phyloP scores from a whole-genome alignment of 2,797 vertebrate genomes.

The Podargus strigoides region DNA sequence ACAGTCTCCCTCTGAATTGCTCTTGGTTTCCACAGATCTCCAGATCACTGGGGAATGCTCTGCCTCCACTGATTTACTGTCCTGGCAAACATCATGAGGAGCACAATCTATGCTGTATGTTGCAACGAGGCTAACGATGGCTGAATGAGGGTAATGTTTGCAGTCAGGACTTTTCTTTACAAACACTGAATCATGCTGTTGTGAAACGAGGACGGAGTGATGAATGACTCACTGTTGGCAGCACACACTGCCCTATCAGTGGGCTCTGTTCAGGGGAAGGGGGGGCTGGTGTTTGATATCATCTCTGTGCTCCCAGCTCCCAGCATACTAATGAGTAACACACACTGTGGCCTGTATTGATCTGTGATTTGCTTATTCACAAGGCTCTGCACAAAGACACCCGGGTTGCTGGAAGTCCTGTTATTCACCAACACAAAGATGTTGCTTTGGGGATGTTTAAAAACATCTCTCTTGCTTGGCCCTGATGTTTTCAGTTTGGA shows the following conservation, averaged over 20 bases:
- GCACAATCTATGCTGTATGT: neutral
- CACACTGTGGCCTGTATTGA: constrained; percentile 29
- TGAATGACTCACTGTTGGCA: constrained; percentile 71
- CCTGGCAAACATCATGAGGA: neutral
- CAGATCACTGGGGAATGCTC: neutral
- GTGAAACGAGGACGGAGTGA: constrained; percentile 39
- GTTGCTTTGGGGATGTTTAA: neutral
- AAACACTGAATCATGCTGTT: constrained; percentile 62
- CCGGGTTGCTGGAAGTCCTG: neutral
- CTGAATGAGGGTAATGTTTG: constrained; percentile 58
- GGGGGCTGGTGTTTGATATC: constrained; percentile 47
- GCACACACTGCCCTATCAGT: constrained; percentile 53
- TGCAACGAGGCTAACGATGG: neutral
- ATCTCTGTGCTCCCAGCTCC: constrained; percentile 22
- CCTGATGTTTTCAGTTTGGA: neutral
- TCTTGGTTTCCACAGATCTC: neutral
- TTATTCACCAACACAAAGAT: constrained; percentile 15
- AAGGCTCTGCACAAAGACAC: neutral
- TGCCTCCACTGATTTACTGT: neutral
- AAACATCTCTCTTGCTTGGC: neutral
- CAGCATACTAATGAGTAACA: constrained; percentile 26
- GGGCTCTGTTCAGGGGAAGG: constrained; percentile 20
- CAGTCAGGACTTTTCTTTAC: constrained; percentile 43
- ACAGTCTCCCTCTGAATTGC: neutral
- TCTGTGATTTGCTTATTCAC: constrained; percentile 41